Conservation (phyloP, 2,113 vertebrate species). For the Melanostigma gelatinosum region DNA sequence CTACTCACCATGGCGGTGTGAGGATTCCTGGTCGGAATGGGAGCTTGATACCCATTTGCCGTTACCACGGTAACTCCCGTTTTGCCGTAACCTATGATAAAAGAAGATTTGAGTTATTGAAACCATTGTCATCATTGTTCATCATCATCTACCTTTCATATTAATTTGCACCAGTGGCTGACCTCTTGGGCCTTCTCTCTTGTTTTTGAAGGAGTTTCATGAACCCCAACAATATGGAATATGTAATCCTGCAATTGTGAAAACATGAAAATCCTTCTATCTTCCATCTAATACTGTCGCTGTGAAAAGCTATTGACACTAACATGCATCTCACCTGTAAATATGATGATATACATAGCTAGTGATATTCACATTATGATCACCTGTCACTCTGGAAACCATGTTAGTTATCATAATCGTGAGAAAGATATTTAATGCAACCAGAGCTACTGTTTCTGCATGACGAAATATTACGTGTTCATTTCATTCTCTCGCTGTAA, state of each 20-base stretch:
- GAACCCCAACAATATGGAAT: not conserved
- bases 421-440: not conserved
- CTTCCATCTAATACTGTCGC: not conserved
- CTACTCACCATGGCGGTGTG: conserved; percentile 73
- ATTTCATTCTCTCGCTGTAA: not conserved
- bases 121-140: not conserved
- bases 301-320: not conserved
- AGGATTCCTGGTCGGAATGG: conserved; percentile 40
- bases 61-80: conserved; percentile 54
- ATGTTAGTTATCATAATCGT: not conserved
- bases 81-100: conserved; percentile 50
- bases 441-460: not conserved
- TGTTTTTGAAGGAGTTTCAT: not conserved
- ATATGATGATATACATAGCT: not conserved
- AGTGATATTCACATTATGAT: not conserved
- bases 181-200: not conserved
- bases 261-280: not conserved
- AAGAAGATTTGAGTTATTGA: conserved; percentile 31
- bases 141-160: conserved; percentile 11
- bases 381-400: not conserved
- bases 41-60: conserved; percentile 57
- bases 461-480: not conserved
- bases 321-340: not conserved
- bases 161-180: not conserved
- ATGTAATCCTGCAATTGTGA: not conserved